Base-by-base conservation (phyloP, 2,888 invertebrate genomes). In the Apodemia mormo region DNA sequence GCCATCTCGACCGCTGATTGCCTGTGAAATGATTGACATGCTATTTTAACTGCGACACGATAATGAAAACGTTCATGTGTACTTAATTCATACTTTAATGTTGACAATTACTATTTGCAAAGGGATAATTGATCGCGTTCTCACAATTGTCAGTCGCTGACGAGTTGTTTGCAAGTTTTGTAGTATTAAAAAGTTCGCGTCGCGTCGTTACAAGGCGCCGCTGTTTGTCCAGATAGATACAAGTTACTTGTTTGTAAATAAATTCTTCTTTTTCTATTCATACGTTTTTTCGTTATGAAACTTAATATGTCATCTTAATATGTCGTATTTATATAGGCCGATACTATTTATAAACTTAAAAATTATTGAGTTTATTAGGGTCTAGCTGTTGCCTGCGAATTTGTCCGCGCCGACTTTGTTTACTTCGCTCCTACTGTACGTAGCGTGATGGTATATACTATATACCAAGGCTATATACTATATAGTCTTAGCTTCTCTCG, bases 41-140 rank as follows among this genome's bases (percentile, higher is more conserved):
- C 87, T 86, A 87, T 89, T 92, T 90, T 86, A 89, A 89, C 88
- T 83, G 85, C 80, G 79, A 78, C 77, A 85, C 84, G 90, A 91
- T 92, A 92, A 90, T 91, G 92, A 88, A 91, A 89, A 89, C 86
- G 88, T 90, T 85, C 82, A 79, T 81, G 74, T 76, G 77, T 81
- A 82, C 82, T 89, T 89, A 85, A 88, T 88, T 87, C 85, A 83
- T 87, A 85, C 82, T 85, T 85, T 89, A 86, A 84, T 88, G 87
- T 89, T 87, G 88, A 89, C 90, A 88, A 92, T 90, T 90, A 89
- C 86, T 90, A 92, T 91, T 92, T 90, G 84, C 89, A 82, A 73
- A 85, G 83, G 82, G 86, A 91, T 92, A 93, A 93, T 92, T 92
- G 92, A 92, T 89, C 88, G 87, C 81, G 90, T 92, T 93, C 93